phyloP scores from a whole-genome alignment of 2,888 invertebrate genomes.

The Sympetrum striolatum region DNA sequence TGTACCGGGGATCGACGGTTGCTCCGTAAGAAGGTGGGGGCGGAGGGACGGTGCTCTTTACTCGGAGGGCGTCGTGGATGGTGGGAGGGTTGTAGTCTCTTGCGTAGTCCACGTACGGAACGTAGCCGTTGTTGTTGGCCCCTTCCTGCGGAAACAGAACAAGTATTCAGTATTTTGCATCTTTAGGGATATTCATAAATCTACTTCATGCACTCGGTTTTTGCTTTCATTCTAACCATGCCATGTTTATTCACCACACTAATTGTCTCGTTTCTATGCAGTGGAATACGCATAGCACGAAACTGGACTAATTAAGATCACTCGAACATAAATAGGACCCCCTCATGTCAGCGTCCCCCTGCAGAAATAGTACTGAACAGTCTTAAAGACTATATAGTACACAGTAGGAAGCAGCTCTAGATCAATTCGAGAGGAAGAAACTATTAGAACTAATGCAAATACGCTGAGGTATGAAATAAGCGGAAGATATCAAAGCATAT shows the following conservation, averaged over 20 bases:
- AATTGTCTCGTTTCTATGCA: background rate
- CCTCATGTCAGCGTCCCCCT: no score
- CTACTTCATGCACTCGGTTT: background rate
- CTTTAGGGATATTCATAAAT: background rate
- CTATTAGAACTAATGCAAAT: no score
- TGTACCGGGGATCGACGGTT: conserved; percentile 81
- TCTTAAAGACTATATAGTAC: no score
- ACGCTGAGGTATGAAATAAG: no score
- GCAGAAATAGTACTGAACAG: no score
- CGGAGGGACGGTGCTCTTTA: conserved; percentile 50
- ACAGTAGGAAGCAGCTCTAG: no score
- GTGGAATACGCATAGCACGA: background rate
- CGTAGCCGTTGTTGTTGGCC: conserved; percentile 84
- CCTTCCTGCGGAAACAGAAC: conserved; percentile 67
- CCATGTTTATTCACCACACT: background rate
- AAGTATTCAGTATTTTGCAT: background rate
- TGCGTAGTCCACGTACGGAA: conserved; percentile 87
- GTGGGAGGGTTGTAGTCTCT: conserved; percentile 82
- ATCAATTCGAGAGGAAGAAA: no score
- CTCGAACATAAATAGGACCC: no score
- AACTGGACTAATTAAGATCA: no score
- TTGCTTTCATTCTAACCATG: background rate
- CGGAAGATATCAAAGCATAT: no score
- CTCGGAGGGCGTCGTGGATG: conserved; percentile 52
- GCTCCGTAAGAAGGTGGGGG: conserved; percentile 54